phyloP scores from a whole-genome alignment of 2,113 vertebrate genomes.

The Elephas maximus region DNA sequence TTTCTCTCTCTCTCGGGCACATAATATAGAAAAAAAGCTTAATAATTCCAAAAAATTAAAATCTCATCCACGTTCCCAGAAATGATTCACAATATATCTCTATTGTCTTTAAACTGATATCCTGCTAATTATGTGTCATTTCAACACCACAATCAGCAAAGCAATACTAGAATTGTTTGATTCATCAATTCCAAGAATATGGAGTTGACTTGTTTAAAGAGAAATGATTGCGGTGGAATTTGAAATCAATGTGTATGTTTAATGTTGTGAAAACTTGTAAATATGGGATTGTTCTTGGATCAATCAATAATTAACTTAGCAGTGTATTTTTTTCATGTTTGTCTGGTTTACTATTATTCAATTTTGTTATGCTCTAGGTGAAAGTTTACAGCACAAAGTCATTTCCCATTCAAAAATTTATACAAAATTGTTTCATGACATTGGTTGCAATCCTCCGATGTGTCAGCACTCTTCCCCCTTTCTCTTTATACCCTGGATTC shows the following conservation, averaged over 20 bases:
- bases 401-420: too few relatives aligned
- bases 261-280: background rate
- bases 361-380: too few relatives aligned
- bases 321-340: too few relatives aligned
- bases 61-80: background rate
- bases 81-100: background rate
- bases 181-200: background rate
- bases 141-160: constrained; percentile 56
- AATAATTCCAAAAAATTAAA: background rate
- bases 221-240: background rate
- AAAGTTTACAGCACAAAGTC: too few relatives aligned
- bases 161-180: constrained; percentile 15
- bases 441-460: too few relatives aligned
- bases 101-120: constrained; percentile 53
- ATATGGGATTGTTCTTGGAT: background rate
- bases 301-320: background rate
- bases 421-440: too few relatives aligned
- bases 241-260: background rate
- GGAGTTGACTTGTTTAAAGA: constrained; percentile 23
- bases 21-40: background rate
- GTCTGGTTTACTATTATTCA: too few relatives aligned
- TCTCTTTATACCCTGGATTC: too few relatives aligned
- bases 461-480: too few relatives aligned
- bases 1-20: background rate
- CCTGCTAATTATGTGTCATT: background rate